Base-by-base conservation (phyloP, 1,140 invertebrate genomes). In the Trinorchestia longiramus region DNA sequence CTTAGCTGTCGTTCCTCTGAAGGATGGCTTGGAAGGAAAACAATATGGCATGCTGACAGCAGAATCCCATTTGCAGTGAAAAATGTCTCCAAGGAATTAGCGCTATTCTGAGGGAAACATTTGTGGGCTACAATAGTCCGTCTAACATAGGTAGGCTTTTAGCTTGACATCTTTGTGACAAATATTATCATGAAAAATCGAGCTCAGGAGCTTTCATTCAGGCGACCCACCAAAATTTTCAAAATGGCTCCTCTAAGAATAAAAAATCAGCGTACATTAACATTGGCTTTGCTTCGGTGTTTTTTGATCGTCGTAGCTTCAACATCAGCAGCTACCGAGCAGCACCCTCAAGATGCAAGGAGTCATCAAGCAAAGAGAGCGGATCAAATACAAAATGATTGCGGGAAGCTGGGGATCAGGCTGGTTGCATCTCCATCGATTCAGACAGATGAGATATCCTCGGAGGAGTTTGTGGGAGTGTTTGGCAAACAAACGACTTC, bases 381-480 rank as follows among this genome's bases (percentile, higher is more conserved):
- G 43, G 88, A 90, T 42, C 88, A 90, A 43, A 28, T 41, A 90
- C 88, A 90, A 43, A 90, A 90, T 41, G 43, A 90, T 42, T 90
- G 88, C 43, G 41, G 36, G 43, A 90, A 90, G 88, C n/a, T 90
- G 42, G 88, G 88, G 88, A 90, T 94, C 44, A n/a, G 11, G 36
- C 6, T n/a, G 44, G 43, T 43, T 94, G 92, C 92, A 94, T 44
- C 44, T 44, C 19, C 92, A 94, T 94, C 92, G 43, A 47, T 94
- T 94, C 92, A 42, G 92, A 45, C 92, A 8, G 92, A 94, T 94
- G 92, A 94, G 92, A 45, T 45, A 94, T 47, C 92, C 92, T 44
- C 43, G 92, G 44, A 45, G 44, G 44, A 94, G 41, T 94, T 47
- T 45, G 43, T 36, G 43, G 43, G 43, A 47, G 92, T 45, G 92